phyloP scores from a whole-genome alignment of 2,113 vertebrate genomes.

The Clarias batrachus region DNA sequence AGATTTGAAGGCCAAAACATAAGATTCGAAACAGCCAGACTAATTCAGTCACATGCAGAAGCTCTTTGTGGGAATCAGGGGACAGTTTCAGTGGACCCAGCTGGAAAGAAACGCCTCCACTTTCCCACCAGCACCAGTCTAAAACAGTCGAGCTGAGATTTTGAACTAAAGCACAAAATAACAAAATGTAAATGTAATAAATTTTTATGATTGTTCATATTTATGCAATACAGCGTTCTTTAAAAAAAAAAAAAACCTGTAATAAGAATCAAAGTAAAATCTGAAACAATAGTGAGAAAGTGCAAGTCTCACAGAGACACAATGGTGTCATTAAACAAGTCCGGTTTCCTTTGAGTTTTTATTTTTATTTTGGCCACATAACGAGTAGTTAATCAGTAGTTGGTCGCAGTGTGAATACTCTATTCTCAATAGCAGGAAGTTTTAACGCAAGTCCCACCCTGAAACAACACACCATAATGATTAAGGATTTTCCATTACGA shows the following conservation, averaged over 20 bases:
- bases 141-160: background rate
- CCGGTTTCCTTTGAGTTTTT: background rate
- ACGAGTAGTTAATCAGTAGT: background rate
- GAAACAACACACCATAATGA: background rate
- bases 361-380: slow-evolving; percentile 23
- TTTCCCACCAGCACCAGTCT: background rate
- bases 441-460: background rate
- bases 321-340: background rate
- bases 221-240: background rate
- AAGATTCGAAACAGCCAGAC: too few relatives aligned
- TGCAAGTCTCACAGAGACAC: background rate
- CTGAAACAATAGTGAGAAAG: background rate
- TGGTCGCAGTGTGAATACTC: background rate
- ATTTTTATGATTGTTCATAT: background rate
- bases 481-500: slow-evolving; percentile 2
- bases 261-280: background rate
- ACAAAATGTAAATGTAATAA: background rate
- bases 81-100: background rate
- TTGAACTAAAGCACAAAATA: background rate
- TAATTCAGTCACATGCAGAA: too few relatives aligned
- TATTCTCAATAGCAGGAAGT: slow-evolving; percentile 1
- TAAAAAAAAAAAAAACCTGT: background rate
- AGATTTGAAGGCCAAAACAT: too few relatives aligned
- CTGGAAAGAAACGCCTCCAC: background rate
- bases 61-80: background rate